Conservation (phyloP, 2,113 vertebrate species). For the Nothobranchius kuhntae region DNA sequence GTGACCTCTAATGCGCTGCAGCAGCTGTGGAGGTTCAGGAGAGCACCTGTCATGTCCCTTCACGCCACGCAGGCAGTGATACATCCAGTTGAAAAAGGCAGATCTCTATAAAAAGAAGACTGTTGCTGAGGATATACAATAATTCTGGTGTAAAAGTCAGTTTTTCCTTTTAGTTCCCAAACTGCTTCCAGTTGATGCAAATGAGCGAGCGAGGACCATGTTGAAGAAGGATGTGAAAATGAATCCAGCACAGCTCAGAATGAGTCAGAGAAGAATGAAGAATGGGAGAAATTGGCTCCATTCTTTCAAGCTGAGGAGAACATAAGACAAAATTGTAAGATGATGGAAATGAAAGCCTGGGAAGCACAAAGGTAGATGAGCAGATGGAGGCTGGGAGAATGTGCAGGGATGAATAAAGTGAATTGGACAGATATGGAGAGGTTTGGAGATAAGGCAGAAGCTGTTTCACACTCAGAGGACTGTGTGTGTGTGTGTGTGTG, state of each 20-base stretch:
- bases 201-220: neutral
- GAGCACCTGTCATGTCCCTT: conserved; percentile 33
- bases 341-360: conserved; percentile 41
- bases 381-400: conserved; percentile 22
- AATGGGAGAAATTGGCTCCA: neutral
- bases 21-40: conserved; percentile 10
- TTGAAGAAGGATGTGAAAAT: neutral
- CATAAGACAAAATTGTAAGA: conserved; percentile 16
- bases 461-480: conserved; percentile 35
- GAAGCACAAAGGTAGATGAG: conserved; percentile 41
- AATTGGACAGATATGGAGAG: conserved; percentile 46
- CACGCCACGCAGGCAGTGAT: neutral
- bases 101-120: neutral
- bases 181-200: neutral
- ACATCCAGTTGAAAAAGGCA: conserved; percentile 5
- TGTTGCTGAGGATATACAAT: too few relatives aligned
- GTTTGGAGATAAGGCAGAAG: conserved; percentile 45
- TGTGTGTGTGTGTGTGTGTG: conserved; percentile 25
- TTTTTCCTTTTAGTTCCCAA: neutral
- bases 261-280: conserved; percentile 33
- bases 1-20: neutral
- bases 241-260: neutral
- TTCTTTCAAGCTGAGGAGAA: conserved; percentile 10
- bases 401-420: conserved; percentile 37
- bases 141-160: neutral